A percentile compares a stretch with the other conserved stretches of the same genome.
Conservation (phyloP, 2,113 vertebrate genomes). For the Lagopus muta region DNA sequence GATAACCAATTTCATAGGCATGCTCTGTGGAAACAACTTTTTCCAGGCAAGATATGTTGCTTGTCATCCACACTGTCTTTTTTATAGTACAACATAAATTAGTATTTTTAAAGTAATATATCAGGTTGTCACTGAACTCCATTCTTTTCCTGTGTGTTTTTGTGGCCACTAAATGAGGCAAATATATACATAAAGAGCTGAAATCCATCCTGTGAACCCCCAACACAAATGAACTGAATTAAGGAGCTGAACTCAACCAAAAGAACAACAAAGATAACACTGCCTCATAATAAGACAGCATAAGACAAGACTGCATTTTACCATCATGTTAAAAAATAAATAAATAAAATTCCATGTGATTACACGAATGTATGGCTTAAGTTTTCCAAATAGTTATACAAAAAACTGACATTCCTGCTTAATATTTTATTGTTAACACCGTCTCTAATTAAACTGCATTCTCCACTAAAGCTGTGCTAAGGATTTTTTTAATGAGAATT, state of each 20-base stretch:
- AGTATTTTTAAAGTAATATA: not conserved
- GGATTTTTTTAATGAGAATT: not conserved
- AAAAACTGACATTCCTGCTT: not conserved
- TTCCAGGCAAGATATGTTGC: not conserved
- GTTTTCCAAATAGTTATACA: not conserved
- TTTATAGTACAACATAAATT: not conserved
- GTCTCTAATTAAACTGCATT: not conserved
- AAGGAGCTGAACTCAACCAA: not conserved
- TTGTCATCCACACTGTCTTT: not conserved
- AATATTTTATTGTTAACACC: not conserved
- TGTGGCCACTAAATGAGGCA: not conserved
- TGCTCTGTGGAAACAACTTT: not conserved
- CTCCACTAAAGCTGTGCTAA: not conserved
- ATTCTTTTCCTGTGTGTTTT: not conserved
- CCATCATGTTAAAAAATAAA: not conserved
- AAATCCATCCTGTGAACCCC: not conserved
- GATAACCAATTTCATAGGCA: not conserved
- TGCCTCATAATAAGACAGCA: not conserved
- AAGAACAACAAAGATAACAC: not conserved
- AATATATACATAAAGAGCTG: not conserved
- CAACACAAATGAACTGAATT: not conserved
- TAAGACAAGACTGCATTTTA: not conserved
- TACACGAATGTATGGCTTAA: not conserved
- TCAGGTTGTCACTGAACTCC: not conserved
- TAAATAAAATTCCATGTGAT: no score